phyloP scores from a whole-genome alignment of 1,140 invertebrate genomes.

The Cydia pomonella region DNA sequence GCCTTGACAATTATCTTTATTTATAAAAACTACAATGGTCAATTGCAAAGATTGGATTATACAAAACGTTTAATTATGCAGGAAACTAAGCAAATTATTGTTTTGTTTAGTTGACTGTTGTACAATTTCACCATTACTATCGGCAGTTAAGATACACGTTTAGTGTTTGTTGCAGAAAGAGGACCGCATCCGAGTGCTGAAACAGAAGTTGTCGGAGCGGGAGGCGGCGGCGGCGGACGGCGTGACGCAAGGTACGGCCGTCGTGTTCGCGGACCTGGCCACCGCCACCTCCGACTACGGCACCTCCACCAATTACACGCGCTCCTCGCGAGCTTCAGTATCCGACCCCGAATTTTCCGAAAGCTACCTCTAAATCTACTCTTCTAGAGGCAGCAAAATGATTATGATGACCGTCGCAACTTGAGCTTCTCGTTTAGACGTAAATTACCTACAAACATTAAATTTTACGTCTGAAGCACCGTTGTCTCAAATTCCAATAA shows the following conservation, averaged over 20 bases:
- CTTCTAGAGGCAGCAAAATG: neutral
- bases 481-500: neutral
- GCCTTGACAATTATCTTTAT: no score
- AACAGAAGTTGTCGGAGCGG: slow-evolving; percentile 89
- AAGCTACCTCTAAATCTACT: slow-evolving; percentile 87
- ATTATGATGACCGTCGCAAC: neutral
- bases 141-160: neutral
- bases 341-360: slow-evolving; percentile 94
- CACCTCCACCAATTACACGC: slow-evolving; percentile 84
- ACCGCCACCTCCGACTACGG: slow-evolving; percentile 89
- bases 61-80: no score
- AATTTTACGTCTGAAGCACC: neutral
- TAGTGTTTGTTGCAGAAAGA: slow-evolving; percentile 87
- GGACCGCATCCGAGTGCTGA: slow-evolving; percentile 90
- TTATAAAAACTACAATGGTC: no score
- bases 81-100: no score
- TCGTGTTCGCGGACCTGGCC: slow-evolving; percentile 85
- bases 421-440: neutral
- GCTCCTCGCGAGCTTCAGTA: slow-evolving; percentile 88
- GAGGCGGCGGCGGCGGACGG: slow-evolving; percentile 82
- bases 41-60: no score
- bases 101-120: no score
- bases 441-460: neutral
- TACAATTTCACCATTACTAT: no score
- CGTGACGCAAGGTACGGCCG: slow-evolving; percentile 72